Evolutionary conservation across 1,140 invertebrate species (phyloP), one percentile per base, ranked within the genome.

Genomic region (Popillia japonica): DNA sequence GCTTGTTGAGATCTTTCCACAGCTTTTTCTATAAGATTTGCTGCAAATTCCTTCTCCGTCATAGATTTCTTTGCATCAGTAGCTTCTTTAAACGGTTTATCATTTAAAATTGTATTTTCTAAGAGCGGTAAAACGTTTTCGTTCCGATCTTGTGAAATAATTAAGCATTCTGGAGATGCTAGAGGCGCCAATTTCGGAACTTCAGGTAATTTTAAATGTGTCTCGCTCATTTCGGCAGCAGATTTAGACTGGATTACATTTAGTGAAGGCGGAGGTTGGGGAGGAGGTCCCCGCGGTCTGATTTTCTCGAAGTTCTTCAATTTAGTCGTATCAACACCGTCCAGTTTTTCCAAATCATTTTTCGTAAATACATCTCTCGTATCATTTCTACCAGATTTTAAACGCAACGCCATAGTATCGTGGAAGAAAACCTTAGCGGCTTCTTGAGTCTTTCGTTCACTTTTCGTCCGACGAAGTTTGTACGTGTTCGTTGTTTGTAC

Each of bases 381-480:
- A 85, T 91, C 90, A 64, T 87, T 88, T 83, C 90, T 86, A 82
- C 88, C 90, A 80, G 88, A 88, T 83, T 90, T 90, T n/a, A 91
- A 88, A 81, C 93, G 90, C 78, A 95, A 87, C 20, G 94, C 91
- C 93, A 95, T 95, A 17, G 94, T 95, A 83, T 96, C 90, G 87
- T 90, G 87, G 87, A 93, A 92, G 7, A 74, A 14, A 40, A 84
- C 85, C 22, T 87, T 88, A 23, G 79, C 78, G 0, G 80, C 78
- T 17, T 88, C 87, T 7, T 83, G 81, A 42, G 80, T 83, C 10
- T 86, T 85, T 0, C 88, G 86, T 41, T 89, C 86, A 80, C 90
- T 91, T 23, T 89, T 83, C 20, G 90, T 91, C 34, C 90, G 86
- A 77, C 88, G 89, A 3, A 90, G 79, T 4, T 83, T 84, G 11